These are phyloP conservation scores for Branchipolynoe longqiensis DNA, from an alignment of 2,888 invertebrate species.

Conservation along the genomic window DNA sequence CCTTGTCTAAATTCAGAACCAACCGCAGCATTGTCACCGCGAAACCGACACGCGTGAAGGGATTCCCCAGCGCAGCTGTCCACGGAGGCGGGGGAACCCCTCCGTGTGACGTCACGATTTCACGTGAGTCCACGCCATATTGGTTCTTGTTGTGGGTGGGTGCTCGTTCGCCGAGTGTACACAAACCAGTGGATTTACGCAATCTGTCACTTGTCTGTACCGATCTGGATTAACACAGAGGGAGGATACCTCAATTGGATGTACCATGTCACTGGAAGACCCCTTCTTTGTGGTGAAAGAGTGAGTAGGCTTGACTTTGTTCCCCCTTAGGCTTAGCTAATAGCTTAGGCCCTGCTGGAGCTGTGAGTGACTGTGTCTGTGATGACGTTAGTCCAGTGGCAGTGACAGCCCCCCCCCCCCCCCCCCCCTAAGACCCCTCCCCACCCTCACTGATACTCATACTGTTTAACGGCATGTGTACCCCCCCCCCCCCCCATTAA, in stretches of 20 bases:
- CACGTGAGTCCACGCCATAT: slow-evolving; percentile 53
- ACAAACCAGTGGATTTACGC: slow-evolving; percentile 49
- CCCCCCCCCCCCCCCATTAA: no score
- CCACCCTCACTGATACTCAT: no score
- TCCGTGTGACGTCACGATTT: slow-evolving; percentile 11
- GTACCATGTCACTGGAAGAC: slow-evolving; percentile 95
- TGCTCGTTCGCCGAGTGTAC: slow-evolving; percentile 15
- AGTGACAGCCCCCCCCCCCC: slow-evolving; percentile 33
- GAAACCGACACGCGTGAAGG: neutral
- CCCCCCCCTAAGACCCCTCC: no score
- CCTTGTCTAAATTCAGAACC: no score
- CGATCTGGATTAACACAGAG: slow-evolving; percentile 13
- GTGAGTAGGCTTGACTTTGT: slow-evolving; percentile 86
- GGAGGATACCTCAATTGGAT: slow-evolving; percentile 38
- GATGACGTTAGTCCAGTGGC: slow-evolving; percentile 26
- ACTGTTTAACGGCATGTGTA: no score
- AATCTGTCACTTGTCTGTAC: neutral
- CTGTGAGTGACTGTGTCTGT: slow-evolving; percentile 9
- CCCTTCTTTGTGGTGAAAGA: slow-evolving; percentile 99
- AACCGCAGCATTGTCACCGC: no score
- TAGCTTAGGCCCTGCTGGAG: no score
- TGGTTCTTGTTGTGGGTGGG: slow-evolving; percentile 52
- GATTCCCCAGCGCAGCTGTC: neutral
- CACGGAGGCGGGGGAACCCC: neutral
- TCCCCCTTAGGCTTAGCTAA: no score